Evolutionary conservation across 1,140 invertebrate genomes (phyloP), one percentile per base, ranked within the genome.

Genomic region (Drosophila orena): DNA sequence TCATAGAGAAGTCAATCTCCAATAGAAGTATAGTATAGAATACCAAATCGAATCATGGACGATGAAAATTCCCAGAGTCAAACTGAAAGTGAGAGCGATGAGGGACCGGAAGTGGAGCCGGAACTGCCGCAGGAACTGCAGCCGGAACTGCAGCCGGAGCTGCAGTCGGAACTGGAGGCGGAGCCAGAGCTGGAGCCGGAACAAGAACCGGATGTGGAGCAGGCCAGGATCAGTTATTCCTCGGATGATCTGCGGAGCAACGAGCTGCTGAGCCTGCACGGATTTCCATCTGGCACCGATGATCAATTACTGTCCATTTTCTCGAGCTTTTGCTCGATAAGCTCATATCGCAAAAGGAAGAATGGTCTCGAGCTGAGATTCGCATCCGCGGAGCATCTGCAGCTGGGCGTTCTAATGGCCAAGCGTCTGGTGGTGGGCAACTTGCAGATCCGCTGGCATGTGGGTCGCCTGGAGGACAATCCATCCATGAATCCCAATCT

Each of bases 221-320:
- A 20, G 30, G 46, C 30, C 6, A 5, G 34, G 3, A 5, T 11
- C 4, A 4, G 56, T 5, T 3, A 4, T 1, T 17, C 27, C 14
- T 8, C 30, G 30, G 42, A 20, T 1, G 54, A 42, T 4, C 27
- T 37, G 10, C 7, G 2, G 6, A 38, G n/a, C 52, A 47, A 70
- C 22, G 17, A 37, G n/a, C 71, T 66, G 66, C 40, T 72, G 24
- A 72, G 68, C 34, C 46, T 72, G 10, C 55, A 72, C 1, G 54
- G 24, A 24, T 72, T 46, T 10, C 37, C 42, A 24, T 8, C 38
- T n/a, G 66, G 46, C 38, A 38, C 43, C 22, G 69, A 52, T 4
- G 44, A 59, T 1, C 46, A 46, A 3, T 30, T 72, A 10, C 10
- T 72, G 15, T 20, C 24, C 12, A 50, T 72, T 14, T 72, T 72